phyloP scores from a whole-genome alignment of 2,113 vertebrate genomes.

The Archocentrus centrarchus region DNA sequence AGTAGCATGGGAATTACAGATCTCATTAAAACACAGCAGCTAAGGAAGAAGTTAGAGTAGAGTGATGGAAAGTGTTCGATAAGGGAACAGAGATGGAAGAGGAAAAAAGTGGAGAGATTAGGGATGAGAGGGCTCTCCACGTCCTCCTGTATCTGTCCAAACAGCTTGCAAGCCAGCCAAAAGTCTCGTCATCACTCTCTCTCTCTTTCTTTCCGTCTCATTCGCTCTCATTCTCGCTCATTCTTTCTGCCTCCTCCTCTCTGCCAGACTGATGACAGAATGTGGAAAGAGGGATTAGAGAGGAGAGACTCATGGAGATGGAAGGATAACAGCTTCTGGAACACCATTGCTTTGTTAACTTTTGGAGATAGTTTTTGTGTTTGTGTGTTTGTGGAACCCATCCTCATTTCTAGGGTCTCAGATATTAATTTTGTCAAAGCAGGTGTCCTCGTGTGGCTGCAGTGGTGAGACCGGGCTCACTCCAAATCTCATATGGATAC shows the following conservation, averaged over 20 bases:
- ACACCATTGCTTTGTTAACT: slow-evolving; percentile 15
- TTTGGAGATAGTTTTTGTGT: slow-evolving; percentile 13
- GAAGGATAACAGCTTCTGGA: slow-evolving; percentile 57
- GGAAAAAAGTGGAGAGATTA: slow-evolving; percentile 42
- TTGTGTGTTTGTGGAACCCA: not conserved
- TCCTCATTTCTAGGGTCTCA: not conserved
- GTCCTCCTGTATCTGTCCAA: slow-evolving; percentile 60
- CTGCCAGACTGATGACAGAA: slow-evolving; percentile 64
- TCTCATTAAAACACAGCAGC: not conserved
- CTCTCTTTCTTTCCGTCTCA: slow-evolving; percentile 22
- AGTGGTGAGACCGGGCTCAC: not conserved
- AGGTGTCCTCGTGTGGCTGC: not conserved
- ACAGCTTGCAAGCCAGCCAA: slow-evolving; percentile 50
- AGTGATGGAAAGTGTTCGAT: slow-evolving; percentile 18
- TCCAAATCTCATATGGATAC: not conserved
- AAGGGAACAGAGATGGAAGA: not conserved
- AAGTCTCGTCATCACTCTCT: slow-evolving; percentile 29
- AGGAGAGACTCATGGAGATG: slow-evolving; percentile 46
- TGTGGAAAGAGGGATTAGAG: slow-evolving; percentile 64
- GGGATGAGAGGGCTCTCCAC: slow-evolving; percentile 61
- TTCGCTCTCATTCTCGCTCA: slow-evolving; percentile 18
- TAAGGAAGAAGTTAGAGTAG: slow-evolving; percentile 5
- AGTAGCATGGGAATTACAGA: not conserved
- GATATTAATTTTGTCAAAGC: not conserved
- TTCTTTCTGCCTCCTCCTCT: slow-evolving; percentile 6